phyloP scores from a whole-genome alignment of 2,888 invertebrate genomes.

The Calliopum simillimum region DNA sequence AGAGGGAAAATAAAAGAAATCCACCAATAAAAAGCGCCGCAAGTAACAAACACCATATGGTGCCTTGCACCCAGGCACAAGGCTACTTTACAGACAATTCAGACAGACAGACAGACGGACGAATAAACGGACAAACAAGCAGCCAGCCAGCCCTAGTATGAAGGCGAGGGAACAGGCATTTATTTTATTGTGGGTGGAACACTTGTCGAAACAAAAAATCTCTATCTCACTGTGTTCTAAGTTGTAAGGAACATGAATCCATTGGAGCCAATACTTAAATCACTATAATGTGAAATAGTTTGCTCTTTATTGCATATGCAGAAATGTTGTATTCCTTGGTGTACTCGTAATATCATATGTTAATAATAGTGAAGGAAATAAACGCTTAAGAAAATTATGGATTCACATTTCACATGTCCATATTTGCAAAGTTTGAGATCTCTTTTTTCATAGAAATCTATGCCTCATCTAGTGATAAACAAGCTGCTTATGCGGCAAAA shows the following conservation, averaged over 20 bases:
- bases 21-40: conserved; percentile 56
- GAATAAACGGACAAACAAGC: not conserved
- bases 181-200: conserved; percentile 66
- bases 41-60: conserved; percentile 48
- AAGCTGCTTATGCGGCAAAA: too few relatives aligned
- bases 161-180: conserved; percentile 36
- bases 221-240: not conserved
- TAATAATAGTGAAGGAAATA: too few relatives aligned
- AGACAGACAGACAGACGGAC: conserved; percentile 8
- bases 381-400: conserved; percentile 36
- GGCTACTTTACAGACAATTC: conserved; percentile 11
- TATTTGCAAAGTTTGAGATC: conserved; percentile 47
- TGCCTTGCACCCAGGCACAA: conserved; percentile 4
- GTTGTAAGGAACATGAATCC: too few relatives aligned
- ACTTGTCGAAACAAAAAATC: conserved; percentile 45
- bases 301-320: too few relatives aligned
- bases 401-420: conserved; percentile 46
- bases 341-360: too few relatives aligned
- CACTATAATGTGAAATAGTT: too few relatives aligned
- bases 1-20: conserved; percentile 21
- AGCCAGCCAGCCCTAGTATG: not conserved
- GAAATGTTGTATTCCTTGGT: too few relatives aligned
- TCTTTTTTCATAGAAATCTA: conserved; percentile 38
- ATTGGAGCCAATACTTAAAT: too few relatives aligned
- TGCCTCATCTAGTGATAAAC: too few relatives aligned